Conservation (phyloP, 2,888 invertebrate genomes). For the Hylaea fasciaria region DNA sequence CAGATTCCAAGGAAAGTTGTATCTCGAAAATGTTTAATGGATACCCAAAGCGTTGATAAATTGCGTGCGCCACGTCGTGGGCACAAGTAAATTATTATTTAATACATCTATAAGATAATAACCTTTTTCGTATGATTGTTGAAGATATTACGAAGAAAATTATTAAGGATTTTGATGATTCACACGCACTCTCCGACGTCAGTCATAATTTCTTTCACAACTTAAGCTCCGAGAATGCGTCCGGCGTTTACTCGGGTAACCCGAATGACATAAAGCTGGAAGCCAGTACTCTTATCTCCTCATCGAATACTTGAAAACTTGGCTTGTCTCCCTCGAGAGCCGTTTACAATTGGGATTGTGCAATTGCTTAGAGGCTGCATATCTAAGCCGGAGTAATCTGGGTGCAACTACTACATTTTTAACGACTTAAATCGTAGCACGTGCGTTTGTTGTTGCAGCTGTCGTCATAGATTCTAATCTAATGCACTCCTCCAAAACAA, state of each 20-base stretch:
- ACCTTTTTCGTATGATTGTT: slow-evolving; percentile 42
- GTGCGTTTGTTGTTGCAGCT: slow-evolving; percentile 52
- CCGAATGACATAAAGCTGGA: slow-evolving; percentile 39
- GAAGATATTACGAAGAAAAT: slow-evolving; percentile 44
- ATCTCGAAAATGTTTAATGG: slow-evolving; percentile 52
- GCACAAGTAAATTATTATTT: slow-evolving; percentile 54
- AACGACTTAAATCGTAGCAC: slow-evolving; percentile 43
- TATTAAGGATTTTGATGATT: slow-evolving; percentile 51
- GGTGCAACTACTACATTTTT: slow-evolving; percentile 46
- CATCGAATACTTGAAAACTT: slow-evolving; percentile 60
- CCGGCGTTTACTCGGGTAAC: slow-evolving; percentile 29
- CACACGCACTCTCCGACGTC: slow-evolving; percentile 46
- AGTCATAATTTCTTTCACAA: slow-evolving; percentile 33
- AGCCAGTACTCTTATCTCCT: slow-evolving; percentile 48
- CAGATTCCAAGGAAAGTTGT: slow-evolving; percentile 49
- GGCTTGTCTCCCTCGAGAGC: slow-evolving; percentile 50
- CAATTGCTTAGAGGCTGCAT: slow-evolving; percentile 60
- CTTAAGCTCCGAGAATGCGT: slow-evolving; percentile 21
- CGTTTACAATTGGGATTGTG: slow-evolving; percentile 61
- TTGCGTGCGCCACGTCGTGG: slow-evolving; percentile 55
- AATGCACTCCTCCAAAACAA: slow-evolving; percentile 59
- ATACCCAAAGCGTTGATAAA: slow-evolving; percentile 51
- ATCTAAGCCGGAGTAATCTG: slow-evolving; percentile 61
- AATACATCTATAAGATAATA: slow-evolving; percentile 49
- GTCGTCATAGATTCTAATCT: slow-evolving; percentile 57